Conservation (phyloP, 2,888 invertebrate genomes). For the Micropterix aruncella region DNA sequence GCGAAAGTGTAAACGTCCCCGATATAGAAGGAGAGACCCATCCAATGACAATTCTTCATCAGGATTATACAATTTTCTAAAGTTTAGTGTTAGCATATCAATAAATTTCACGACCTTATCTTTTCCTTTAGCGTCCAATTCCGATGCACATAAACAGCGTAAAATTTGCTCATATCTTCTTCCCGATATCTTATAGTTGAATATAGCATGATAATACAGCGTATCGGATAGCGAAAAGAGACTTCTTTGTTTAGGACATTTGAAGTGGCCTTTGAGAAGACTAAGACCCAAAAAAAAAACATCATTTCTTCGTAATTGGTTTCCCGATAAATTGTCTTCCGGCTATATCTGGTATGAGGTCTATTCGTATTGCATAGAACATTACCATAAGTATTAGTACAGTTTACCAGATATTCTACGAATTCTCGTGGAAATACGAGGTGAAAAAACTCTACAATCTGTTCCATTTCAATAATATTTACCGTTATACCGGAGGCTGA, state of each 20-base stretch:
- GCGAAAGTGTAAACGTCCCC: constrained; percentile 14
- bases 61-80: constrained; percentile 12
- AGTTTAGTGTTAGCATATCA: constrained; percentile 11
- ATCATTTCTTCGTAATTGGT: constrained; percentile 6
- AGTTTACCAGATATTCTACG: constrained; percentile 2
- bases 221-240: constrained; percentile 9
- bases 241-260: constrained; percentile 12
- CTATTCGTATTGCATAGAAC: constrained; percentile 3
- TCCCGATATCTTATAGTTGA: constrained; percentile 12
- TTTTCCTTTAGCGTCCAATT: constrained; percentile 12
- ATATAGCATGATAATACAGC: constrained; percentile 14
- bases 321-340: constrained; percentile 3
- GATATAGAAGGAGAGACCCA: constrained; percentile 13
- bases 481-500: constrained; percentile 1
- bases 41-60: constrained; percentile 13
- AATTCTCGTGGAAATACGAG: constrained; percentile 1
- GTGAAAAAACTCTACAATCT: constrained; percentile 1
- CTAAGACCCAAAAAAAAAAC: constrained; percentile 9
- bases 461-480: constrained; percentile 1
- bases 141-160: constrained; percentile 13
- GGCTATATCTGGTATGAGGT: constrained; percentile 7
- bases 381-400: constrained; percentile 3
- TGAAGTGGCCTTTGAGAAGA: constrained; percentile 8
- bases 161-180: constrained; percentile 13
- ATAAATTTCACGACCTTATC: constrained; percentile 12